Evolutionary conservation across 1,140 invertebrate species (phyloP).

Genomic region (Gonioctena quinquepunctata): DNA sequence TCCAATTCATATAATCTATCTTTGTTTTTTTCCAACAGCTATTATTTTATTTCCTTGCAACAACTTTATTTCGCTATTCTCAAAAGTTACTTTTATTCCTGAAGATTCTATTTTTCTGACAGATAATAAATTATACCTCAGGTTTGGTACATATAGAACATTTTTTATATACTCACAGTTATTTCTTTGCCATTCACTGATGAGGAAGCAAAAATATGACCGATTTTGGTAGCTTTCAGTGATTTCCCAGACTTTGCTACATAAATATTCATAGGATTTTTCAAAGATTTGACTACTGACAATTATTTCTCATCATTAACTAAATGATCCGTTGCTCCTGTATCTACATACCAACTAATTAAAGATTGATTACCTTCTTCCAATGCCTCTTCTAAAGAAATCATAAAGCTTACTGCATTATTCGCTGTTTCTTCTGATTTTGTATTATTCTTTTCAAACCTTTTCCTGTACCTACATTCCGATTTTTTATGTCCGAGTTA

Average conservation of each 20-base stretch:
- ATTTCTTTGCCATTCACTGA: not conserved
- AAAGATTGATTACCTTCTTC: no score
- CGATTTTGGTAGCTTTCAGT: no score
- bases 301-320: not conserved
- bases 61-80: not conserved
- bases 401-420: no score
- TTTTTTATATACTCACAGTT: not conserved
- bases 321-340: constrained; percentile 2
- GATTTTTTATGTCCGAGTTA: no score
- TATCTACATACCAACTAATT: not conserved
- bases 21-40: not conserved
- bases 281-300: not conserved
- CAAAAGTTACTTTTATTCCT: not conserved
- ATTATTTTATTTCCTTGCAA: not conserved
- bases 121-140: constrained; percentile 2
- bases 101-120: not conserved
- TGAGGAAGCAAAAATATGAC: constrained; percentile 1
- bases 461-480: constrained; percentile 3
- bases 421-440: not conserved
- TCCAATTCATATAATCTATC: constrained; percentile 7
- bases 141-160: not conserved
- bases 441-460: no score
- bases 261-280: not conserved
- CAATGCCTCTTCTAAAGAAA: no score
- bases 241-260: constrained; percentile 1